These are phyloP conservation scores for Oreochromis niloticus DNA, from an alignment of 2,113 vertebrate genomes.

Conservation along the genomic window DNA sequence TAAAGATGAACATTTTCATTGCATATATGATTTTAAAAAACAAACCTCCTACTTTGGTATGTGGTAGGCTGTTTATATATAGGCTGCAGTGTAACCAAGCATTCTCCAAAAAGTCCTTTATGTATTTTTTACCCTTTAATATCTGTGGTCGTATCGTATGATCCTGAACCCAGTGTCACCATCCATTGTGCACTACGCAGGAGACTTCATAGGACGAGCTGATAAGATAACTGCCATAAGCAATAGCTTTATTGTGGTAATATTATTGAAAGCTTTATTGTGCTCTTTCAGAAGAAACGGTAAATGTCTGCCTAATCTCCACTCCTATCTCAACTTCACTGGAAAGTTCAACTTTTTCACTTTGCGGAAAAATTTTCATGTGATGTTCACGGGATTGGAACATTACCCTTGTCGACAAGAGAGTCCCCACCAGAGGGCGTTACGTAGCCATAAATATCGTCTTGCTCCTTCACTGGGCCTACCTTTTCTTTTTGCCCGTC, in stretches of 20 bases:
- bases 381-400: not conserved
- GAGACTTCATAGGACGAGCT: not conserved
- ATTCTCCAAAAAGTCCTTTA: not conserved
- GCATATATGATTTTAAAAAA: not conserved
- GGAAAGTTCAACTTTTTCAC: not conserved
- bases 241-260: not conserved
- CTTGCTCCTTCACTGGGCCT: not conserved
- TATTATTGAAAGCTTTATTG: not conserved
- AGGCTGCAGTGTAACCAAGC: not conserved
- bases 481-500: not conserved
- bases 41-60: not conserved
- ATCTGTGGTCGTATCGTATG: not conserved
- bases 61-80: not conserved
- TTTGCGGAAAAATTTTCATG: not conserved
- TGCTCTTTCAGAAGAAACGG: not conserved
- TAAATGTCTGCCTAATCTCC: not conserved
- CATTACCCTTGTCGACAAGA: not conserved
- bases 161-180: not conserved
- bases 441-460: not conserved
- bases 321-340: not conserved
- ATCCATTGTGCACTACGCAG: not conserved
- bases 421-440: constrained; percentile 22
- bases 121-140: not conserved
- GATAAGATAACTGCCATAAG: not conserved
- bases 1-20: not conserved